Percentiles rank a stretch among this genome's conserved stretches.
Evolutionary conservation across 2,113 vertebrate genomes (phyloP).

Genomic region (Aramus guarauna): DNA sequence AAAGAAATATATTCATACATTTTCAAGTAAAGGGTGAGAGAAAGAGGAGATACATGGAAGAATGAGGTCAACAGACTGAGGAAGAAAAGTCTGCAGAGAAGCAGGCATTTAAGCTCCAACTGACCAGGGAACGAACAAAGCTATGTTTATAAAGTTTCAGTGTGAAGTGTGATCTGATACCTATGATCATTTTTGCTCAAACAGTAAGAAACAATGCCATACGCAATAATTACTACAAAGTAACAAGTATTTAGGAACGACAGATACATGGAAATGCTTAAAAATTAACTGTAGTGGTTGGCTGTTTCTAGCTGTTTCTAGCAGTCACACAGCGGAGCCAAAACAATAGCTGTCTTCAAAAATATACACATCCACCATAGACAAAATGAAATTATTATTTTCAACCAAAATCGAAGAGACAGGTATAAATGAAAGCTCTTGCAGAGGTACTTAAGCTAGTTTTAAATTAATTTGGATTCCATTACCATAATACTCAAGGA

Average conservation of each 20-base stretch:
- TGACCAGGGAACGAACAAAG: not conserved
- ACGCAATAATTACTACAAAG: not conserved
- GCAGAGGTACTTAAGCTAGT: not conserved
- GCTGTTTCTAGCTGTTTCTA: not conserved
- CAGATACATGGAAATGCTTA: not conserved
- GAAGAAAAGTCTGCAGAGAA: not conserved
- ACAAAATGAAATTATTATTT: not conserved
- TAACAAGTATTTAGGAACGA: not conserved
- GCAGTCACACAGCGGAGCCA: not conserved
- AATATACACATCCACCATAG: rapidly evolving
- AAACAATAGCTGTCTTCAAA: not conserved
- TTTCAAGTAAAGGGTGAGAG: not conserved
- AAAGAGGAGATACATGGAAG: not conserved
- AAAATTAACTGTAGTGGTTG: not conserved
- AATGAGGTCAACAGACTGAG: not conserved
- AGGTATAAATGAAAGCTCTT: not conserved
- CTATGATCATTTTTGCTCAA: not conserved
- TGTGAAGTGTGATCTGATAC: not conserved
- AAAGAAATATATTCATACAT: not conserved
- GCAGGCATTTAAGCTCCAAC: not conserved
- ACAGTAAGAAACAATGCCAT: not conserved
- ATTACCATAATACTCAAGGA: not conserved
- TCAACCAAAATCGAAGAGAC: not conserved
- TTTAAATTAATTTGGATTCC: not conserved
- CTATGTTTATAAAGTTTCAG: not conserved